Conservation (phyloP, 2,113 vertebrate genomes). For the Merops nubicus region DNA sequence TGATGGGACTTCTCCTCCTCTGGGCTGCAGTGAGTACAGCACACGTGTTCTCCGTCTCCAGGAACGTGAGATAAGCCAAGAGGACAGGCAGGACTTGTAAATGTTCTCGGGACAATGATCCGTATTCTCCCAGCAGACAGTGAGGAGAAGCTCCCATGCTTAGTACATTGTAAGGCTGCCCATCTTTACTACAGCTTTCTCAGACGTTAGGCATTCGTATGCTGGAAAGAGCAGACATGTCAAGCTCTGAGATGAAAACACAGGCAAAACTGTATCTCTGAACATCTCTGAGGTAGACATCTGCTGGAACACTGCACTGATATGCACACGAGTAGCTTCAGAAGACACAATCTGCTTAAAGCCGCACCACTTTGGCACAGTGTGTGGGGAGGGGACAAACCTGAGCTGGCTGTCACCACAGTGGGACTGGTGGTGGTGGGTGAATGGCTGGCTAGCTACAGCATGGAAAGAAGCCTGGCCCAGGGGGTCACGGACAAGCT, state of each 20-base stretch:
- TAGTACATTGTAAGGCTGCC: not conserved
- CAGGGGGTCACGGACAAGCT: not conserved
- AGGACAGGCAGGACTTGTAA: not conserved
- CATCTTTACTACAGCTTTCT: not conserved
- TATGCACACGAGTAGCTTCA: not conserved
- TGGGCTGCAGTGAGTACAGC: not conserved
- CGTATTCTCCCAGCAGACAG: not conserved
- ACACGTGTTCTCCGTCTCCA: not conserved
- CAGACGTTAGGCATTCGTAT: accelerated
- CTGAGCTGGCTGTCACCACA: not conserved
- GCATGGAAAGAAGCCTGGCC: not conserved
- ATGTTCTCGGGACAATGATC: not conserved
- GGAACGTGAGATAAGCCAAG: not conserved
- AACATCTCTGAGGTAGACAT: not conserved
- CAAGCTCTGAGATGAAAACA: not conserved
- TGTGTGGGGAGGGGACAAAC: not conserved
- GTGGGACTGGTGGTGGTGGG: accelerated
- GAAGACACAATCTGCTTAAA: not conserved
- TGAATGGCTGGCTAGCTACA: not conserved
- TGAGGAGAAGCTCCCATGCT: not conserved
- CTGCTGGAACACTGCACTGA: not conserved
- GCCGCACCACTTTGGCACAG: not conserved
- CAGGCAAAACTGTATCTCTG: not conserved
- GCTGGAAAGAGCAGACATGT: not conserved
- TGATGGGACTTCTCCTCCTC: not conserved